phyloP scores from a whole-genome alignment of 2,797 vertebrate species.

The Carduelis carduelis region DNA sequence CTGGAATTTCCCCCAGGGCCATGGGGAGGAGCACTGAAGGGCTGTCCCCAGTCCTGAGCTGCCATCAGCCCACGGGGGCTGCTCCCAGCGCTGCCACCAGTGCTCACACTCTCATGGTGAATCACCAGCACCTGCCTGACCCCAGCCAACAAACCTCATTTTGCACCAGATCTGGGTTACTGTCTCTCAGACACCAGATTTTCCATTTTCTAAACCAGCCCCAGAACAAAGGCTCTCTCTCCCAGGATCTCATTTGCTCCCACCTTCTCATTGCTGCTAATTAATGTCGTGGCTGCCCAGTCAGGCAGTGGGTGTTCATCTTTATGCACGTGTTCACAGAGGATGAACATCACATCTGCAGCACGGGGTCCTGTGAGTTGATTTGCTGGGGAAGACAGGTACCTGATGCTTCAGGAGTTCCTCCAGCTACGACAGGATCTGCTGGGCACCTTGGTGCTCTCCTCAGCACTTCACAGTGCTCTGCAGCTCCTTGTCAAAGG shows the following conservation, averaged over 20 bases:
- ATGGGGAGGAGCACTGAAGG: accelerated
- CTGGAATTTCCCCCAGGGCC: not conserved
- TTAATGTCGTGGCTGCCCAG: not conserved
- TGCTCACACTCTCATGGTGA: accelerated
- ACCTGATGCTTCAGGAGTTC: not conserved
- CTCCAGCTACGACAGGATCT: not conserved
- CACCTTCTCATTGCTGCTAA: not conserved
- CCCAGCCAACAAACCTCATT: not conserved
- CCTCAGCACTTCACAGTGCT: not conserved
- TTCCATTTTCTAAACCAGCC: not conserved
- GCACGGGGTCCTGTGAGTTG: accelerated
- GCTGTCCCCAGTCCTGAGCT: accelerated
- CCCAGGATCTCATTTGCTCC: not conserved
- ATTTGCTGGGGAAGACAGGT: not conserved
- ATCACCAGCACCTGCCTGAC: not conserved
- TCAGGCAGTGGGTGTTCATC: not conserved
- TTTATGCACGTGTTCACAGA: not conserved
- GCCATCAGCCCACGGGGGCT: not conserved
- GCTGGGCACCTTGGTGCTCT: not conserved
- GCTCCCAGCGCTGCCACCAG: accelerated
- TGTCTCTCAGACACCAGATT: not conserved
- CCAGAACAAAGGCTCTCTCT: conserved; percentile 4
- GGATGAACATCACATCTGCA: not conserved
- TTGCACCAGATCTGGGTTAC: not conserved
- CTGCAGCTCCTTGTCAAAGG: accelerated